Evolutionary conservation across 2,113 vertebrate species (phyloP), one percentile per base, ranked within the genome.

Genomic region (Apodemus speciosus): DNA sequence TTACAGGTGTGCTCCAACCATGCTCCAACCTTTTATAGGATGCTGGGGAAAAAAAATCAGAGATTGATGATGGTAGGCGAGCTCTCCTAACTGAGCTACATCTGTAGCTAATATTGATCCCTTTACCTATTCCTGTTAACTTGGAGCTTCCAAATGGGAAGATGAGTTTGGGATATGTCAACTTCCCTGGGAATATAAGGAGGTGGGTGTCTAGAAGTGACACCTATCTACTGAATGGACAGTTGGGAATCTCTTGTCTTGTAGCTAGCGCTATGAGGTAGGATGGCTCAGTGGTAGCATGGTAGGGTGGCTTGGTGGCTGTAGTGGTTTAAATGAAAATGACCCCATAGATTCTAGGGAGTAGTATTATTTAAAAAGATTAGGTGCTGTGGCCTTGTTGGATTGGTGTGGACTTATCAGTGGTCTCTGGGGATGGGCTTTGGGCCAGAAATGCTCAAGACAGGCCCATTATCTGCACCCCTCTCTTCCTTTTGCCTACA

Each of bases 141-240:
- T 35, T 27, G 56, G 49, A 27, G 30, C 25, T 92, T 75, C 51
- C 21, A 85, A 7, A 46, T 14, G 49, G 16, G 58, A 71, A 4
- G 32, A 5, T 0, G 14, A 68, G 11, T 56, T 53, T 11, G 27
- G 68, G 76, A 79, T 1, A 10, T 0, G 3, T 30, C 23, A 2
- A 20, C 51, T 86, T 60, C 60, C 56, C 38, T 3, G 0, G 25
- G 64, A 83, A 84, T 79, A 18, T 30, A 9, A 60, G 16, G 40
- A 56, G 20, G 51, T 72, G 21, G 64, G 32, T n/a, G 10, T 90
- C 11, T n/a, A 81, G 35, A 77, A 62, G 64, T 20, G 11, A 38
- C 20, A 3, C 6, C 46, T 15, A 16, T 1, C 46, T 15, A 49
- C 46, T 69, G 9, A 43, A 53, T 15, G 27, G 3, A 18, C n/a